Conservation (phyloP, 2,888 invertebrate species). For the Monochamus alternatus region DNA sequence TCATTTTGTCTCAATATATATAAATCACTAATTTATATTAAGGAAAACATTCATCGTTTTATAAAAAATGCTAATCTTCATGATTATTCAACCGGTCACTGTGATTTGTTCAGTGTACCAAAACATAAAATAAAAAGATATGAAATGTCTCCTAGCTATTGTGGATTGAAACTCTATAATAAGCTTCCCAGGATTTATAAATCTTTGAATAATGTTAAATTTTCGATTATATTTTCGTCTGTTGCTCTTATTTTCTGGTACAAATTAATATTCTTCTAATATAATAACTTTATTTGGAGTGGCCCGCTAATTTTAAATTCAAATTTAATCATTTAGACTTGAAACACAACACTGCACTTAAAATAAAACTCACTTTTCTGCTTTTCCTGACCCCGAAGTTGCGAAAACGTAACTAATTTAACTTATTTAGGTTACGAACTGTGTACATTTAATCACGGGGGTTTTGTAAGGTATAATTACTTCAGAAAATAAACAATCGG, state of each 20-base stretch:
- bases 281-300: conserved; percentile 7
- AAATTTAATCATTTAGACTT: conserved; percentile 29
- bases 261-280: conserved; percentile 28
- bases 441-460: conserved; percentile 22
- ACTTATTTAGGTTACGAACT: conserved; percentile 26
- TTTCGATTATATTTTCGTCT: too few species aligned
- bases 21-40: too few species aligned
- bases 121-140: too few species aligned
- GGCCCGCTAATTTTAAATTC: conserved; percentile 26
- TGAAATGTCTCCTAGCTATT: too few species aligned
- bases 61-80: too few species aligned
- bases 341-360: conserved; percentile 28
- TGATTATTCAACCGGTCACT: too few species aligned
- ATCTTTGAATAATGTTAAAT: too few species aligned
- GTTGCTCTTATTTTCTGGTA: background rate
- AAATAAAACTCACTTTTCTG: conserved; percentile 22
- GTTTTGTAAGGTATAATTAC: conserved; percentile 30
- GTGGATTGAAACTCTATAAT: too few species aligned
- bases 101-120: too few species aligned
- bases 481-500: conserved; percentile 23
- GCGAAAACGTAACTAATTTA: conserved; percentile 24
- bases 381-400: conserved; percentile 24
- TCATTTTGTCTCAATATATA: too few species aligned
- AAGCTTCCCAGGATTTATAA: too few species aligned
- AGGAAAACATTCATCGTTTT: too few species aligned